Evolutionary conservation across 2,888 invertebrate species (phyloP), one percentile per base, ranked within the genome.

Genomic region (Loripinus fragilis): DNA sequence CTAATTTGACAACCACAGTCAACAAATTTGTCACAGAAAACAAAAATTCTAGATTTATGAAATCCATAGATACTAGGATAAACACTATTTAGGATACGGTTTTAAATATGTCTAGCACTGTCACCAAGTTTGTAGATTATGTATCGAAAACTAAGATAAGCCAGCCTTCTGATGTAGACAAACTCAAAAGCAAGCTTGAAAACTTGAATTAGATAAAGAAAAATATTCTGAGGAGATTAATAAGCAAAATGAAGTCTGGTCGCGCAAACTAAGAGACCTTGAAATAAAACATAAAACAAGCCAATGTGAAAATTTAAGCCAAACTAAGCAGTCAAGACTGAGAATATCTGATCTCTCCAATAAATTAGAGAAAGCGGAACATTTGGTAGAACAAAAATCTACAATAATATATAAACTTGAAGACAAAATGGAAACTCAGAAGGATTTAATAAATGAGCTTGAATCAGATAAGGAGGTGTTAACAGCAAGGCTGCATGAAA

Each of bases 361-460:
- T n/a, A 50, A 50, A 23, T n/a, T 50, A 7, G 10, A 50, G 23
- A 23, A n/a, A 50, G 5, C 50, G n/a, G 50, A 50, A 50, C 10
- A 50, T 50, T n/a, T 50, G 23, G 50, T 50, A n/a, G 50, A 50
- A 50, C 50, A 23, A n/a, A 50, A 50, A 50, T 50, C 20, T 7
- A 15, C 50, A 50, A 23, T 20, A 7, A 50, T 50, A 50, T 23
- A 20, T 50, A n/a, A 50, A 50, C 50, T 50, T 7, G 50, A 50
- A 50, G n/a, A 50, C n/a, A 50, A 50, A 50, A 50, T 50, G 5
- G 50, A 50, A 50, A 50, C 10, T 50, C 50, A 50, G 50, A 50
- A 50, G 20, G 50, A 50, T 5, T 10, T 23, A 15, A 50, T 50
- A 15, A 12, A n/a, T 50, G 50, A 50, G 23, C 50, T 50, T 50